Evolutionary conservation across 2,888 invertebrate genomes (phyloP).

Genomic region (Pardosa pseudoannulata): DNA sequence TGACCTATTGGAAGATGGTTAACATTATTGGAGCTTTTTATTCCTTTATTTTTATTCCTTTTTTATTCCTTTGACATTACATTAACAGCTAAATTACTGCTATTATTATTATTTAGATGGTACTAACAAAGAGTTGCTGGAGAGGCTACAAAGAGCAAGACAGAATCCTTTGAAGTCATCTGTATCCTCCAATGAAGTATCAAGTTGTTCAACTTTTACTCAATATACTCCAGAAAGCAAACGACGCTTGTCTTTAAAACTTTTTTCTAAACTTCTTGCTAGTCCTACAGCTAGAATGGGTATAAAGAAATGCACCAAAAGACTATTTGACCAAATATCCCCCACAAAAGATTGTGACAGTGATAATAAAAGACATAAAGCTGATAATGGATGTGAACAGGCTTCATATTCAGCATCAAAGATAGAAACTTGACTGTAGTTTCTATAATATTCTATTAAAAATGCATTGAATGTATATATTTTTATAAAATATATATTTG

Average conservation of each 20-base stretch:
- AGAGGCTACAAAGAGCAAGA: background rate
- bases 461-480: no score
- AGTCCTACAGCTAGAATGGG: slow-evolving; percentile 57
- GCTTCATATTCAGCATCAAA: background rate
- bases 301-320: slow-evolving; percentile 51
- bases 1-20: no score
- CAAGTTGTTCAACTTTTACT: background rate
- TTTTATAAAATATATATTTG: no score
- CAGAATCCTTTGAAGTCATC: no score
- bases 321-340: slow-evolving; percentile 55
- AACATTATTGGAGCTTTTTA: no score
- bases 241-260: slow-evolving; percentile 48
- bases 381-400: background rate
- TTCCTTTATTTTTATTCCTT: no score
- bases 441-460: no score
- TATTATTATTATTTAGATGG: slow-evolving; percentile 17
- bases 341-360: background rate
- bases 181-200: background rate
- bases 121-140: background rate
- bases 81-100: no score
- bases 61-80: no score
- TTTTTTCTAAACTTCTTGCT: slow-evolving; percentile 45
- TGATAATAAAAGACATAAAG: slow-evolving; percentile 19
- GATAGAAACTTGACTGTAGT: background rate
- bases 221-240: slow-evolving; percentile 48